Base-by-base conservation (phyloP, 2,888 invertebrate species). In the Pterobdella sp. region DNA sequence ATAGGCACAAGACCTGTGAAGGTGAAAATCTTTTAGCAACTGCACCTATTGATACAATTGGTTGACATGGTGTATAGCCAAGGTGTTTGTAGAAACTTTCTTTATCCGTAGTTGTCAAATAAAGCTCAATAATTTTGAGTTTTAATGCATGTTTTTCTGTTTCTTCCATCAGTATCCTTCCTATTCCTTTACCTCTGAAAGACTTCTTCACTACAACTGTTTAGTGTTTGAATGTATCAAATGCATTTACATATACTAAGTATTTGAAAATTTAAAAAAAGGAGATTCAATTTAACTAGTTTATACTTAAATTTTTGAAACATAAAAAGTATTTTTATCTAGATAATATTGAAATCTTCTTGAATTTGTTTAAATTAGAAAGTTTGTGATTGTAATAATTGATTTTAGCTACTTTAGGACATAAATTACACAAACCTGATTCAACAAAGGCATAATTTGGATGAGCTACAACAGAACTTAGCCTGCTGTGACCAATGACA, bases 41-140 rank as follows among this genome's bases (percentile, higher is more conserved):
- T 3, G 73, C 49, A 7, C 77, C 77, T 1, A 75, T 65, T 1
- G 75, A 72, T n/a, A 76, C 60, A 26, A 82, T 77, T n/a, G 82
- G 81, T 3, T 78, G 74, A 77, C 82, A 82, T 64, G 75, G 78
- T 26, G 75, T 74, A 76, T 84, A 85, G 1, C 84, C 84, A 37
- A 84, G 76, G 63, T 79, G 80, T 36, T 77, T 73, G 77, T 85
- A 85, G 77, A 85, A 85, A 10, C 79, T 79, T 74, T 82, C 80
- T 76, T 85, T 81, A 77, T 85, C 84, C 74, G 82, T 80, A 0
- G 84, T 85, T 2, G 81, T 83, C 69, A 85, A 78, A 75, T 80
- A 84, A 70, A 82, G 78, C 72, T 79, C 79, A 65, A 76, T 71
- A 69, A 80, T 79, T 3, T 81, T 81, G 36, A 78, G 73, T 14